Evolutionary conservation across 2,888 invertebrate genomes (phyloP), one percentile per base, ranked within the genome.

Genomic region (Crossocerus cetratus): DNA sequence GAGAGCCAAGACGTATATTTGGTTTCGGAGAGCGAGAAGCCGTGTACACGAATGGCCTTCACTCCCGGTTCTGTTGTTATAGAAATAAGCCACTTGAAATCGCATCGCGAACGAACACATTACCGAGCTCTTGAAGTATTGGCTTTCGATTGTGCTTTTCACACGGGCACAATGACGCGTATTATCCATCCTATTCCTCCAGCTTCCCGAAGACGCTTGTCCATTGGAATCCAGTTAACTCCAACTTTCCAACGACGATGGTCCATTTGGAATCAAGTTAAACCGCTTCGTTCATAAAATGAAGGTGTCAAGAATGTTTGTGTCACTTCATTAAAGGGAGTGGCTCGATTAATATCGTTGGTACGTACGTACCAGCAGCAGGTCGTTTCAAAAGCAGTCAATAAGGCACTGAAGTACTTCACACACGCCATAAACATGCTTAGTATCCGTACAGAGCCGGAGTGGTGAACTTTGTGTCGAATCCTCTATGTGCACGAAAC

Each of bases 381-480:
- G 13, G 44, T 22, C 43, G 22, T 16, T 44, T 8, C 20, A 4
- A 4, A 43, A 55, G 42, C 54, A 13, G 56, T 22, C 56, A 16
- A 42, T 56, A 56, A 56, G 56, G 44, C 20, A 22, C 55, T 21
- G 18, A 21, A 21, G 22, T 5, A n/a, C 44, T 56, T 55, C n/a
- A 56, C 56, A 55, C 11, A 56, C 16, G 43, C 56, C n/a, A 22
- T 64, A 64, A 64, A 23, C 21, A 8, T 64, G 23, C 11, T 20
- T 32, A 11, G 16, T 22, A 21, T 5, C 42, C 20, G 3, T 13
- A 11, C 16, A 18, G 5, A 20, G 53, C 21, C 18, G 2, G n/a
- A 11, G n/a, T 18, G 32, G n/a, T 18, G 16, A 43, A 56, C 8
- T 64, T 64, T 56, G 55, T 55, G 1, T 5, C 13, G 5, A 64